Evolutionary conservation across 2,797 vertebrate species (phyloP), one percentile per base, ranked within the genome.

Genomic region (Lacerta bilineata): DNA sequence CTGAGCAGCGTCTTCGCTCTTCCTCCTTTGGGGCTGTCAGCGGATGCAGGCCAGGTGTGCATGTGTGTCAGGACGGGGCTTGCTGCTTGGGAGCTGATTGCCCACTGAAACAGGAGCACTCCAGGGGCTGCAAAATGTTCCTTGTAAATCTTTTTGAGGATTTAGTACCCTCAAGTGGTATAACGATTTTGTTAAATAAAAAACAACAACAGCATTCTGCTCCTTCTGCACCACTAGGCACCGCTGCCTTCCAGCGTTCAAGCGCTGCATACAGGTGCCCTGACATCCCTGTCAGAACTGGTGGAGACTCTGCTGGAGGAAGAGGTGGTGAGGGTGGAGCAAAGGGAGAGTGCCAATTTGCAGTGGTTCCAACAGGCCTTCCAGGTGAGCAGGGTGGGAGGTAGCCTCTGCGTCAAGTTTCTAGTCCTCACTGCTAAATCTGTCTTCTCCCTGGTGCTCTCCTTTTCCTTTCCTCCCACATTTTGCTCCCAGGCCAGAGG

Each of bases 331-430:
- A 7, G 36, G 20, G 61, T 23, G 13, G 20, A 33, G 5, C 39
- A 5, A 25, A 11, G 59, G n/a, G 55, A n/a, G 8, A 8, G 11
- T 5, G 41, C 11, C 61, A 2, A 0, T 13, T 39, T 66, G 8
- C 64, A 29, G 2, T 80, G 85, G 81, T 17, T 80, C 50, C 85
- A 80, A 39, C 39, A 55, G 4, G 36, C 46, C 80, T 90, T 84
- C 27, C 80, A 80, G 75, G 89, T 90, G 81, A 80, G 84, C 23
- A 10, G n/a, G 55, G 3, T 5, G 41, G 69, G 36, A 46, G 87
- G 9, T 1, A 33, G 23, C 25, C 29, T 27, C 23, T 4, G 43
- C 3, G 0, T 43, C 29, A 50, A 33, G 27, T 18, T 71, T 69
- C 66, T 46, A n/a, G 66, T 23, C 66, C 81, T 46, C 46, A 20